Percentiles rank a stretch among this genome's conserved stretches.
Conservation (phyloP, 2,888 invertebrate genomes). For the Aleiodes leptofemur region DNA sequence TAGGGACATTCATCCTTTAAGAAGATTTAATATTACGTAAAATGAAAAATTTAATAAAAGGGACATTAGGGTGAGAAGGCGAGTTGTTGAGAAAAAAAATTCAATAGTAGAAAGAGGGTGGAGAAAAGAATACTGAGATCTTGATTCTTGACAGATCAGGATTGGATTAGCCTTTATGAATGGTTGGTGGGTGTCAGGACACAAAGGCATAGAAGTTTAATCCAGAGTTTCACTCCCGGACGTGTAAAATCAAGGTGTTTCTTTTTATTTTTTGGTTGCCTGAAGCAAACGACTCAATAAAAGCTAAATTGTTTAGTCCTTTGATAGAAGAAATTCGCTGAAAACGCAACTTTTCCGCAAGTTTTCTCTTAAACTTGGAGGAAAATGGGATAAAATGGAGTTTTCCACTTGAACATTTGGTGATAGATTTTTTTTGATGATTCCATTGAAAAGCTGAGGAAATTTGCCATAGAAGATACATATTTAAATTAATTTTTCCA, state of each 20-base stretch:
- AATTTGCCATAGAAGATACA: too few relatives aligned
- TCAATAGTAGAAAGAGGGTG: neutral
- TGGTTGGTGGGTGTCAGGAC: slow-evolving; percentile 20
- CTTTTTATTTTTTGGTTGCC: neutral
- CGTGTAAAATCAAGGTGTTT: neutral
- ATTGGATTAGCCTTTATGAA: slow-evolving; percentile 14
- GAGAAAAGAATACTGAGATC: neutral
- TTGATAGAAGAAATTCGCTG: neutral
- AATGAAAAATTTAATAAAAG: neutral
- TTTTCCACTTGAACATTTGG: too few relatives aligned
- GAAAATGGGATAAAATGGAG: too few relatives aligned
- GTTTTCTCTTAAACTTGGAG: too few relatives aligned
- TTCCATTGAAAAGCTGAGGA: too few relatives aligned
- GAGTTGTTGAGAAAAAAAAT: neutral
- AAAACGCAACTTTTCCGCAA: too few relatives aligned
- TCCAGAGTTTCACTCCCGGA: slow-evolving; percentile 30
- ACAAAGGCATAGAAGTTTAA: slow-evolving; percentile 23
- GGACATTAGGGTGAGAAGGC: neutral
- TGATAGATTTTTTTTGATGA: too few relatives aligned
- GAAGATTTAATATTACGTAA: slow-evolving; percentile 36
- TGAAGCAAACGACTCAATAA: slow-evolving; percentile 7
- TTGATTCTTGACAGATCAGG: slow-evolving; percentile 26
- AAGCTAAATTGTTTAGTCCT: neutral
- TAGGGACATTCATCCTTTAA: slow-evolving; percentile 39
- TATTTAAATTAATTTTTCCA: too few relatives aligned